Evolutionary conservation across 2,888 invertebrate species (phyloP).

Genomic region (Stictocephala bisonia): DNA sequence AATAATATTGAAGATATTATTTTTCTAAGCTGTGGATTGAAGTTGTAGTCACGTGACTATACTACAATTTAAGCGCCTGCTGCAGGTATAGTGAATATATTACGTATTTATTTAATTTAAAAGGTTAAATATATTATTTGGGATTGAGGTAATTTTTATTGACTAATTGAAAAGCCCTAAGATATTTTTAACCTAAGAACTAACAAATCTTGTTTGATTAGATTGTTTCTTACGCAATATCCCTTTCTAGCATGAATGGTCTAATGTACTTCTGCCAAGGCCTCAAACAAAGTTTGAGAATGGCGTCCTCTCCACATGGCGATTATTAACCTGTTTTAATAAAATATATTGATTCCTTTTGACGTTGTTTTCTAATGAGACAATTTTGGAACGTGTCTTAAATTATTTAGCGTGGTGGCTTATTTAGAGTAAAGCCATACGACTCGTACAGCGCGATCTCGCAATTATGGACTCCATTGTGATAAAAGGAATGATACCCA

Average conservation of each 20-base stretch:
- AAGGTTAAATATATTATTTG: constrained; percentile 55
- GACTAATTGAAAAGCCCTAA: not conserved
- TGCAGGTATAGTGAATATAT: constrained; percentile 71
- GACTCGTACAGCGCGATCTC: too few relatives aligned
- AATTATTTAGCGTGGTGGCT: too few relatives aligned
- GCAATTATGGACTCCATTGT: too few relatives aligned
- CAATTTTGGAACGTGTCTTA: too few relatives aligned
- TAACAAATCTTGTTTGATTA: constrained; percentile 50
- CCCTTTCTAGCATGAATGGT: constrained; percentile 65
- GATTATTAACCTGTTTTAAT: constrained; percentile 58
- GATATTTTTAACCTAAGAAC: constrained; percentile 25
- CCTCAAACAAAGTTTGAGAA: constrained; percentile 74
- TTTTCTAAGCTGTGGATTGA: too few relatives aligned
- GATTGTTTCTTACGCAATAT: constrained; percentile 59
- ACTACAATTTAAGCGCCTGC: constrained; percentile 78
- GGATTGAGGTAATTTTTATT: not conserved
- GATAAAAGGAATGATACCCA: too few relatives aligned
- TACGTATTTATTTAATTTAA: constrained; percentile 63
- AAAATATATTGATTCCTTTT: too few relatives aligned
- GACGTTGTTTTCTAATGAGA: too few relatives aligned
- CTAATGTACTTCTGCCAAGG: constrained; percentile 65
- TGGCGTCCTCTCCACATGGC: constrained; percentile 80
- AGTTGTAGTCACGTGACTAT: constrained; percentile 78
- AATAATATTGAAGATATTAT: too few relatives aligned
- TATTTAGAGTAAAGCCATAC: too few relatives aligned